Evolutionary conservation across 37 sponge, comb jelly and placozoan genomes (phyloP), one percentile per base, ranked within the genome.

Genomic region (Bolinopsis microptera): DNA sequence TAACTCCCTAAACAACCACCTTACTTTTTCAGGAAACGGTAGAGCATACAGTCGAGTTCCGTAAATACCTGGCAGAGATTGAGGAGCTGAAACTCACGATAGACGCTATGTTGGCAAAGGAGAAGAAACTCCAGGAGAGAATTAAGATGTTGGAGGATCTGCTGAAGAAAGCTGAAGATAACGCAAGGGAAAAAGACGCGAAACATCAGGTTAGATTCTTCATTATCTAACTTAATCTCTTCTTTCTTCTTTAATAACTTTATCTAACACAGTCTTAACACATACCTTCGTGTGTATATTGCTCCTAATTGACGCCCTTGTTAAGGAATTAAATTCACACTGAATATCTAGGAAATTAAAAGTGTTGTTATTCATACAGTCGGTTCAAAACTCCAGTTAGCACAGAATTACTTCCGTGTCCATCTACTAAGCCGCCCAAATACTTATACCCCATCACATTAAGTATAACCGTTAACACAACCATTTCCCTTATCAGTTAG

Each of bases 161-260:
- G 0, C 83, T 92, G 26, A 40, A 69, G 37, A 93, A 96, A 70
- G 98, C 98, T 3, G 93, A 95, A 34, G 40, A 92, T 33, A 80
- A 94, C 1, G 94, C 95, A n/a, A 95, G 95, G 86, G 83, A 93
- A 32, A 98, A 96, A 96, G 96, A 98, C 22, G 90, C 90, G 37
- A 1, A 86, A 34, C 90, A 86, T 26, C 90, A 77, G 80, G 80
- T 77, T 32, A 34, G 80, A 18, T 48, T 48, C 9, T 48, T n/a
- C n/a, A n/a, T n/a, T n/a, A n/a, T n/a, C n/a, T n/a, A n/a, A n/a
- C n/a, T n/a, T n/a, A n/a, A n/a, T n/a, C n/a, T n/a, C n/a, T n/a
- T n/a, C n/a, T n/a, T n/a, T n/a, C n/a, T n/a, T n/a, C n/a, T n/a
- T n/a, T n/a, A n/a, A n/a, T n/a, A n/a, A n/a, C n/a, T n/a, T n/a